Evolutionary conservation across 2,888 invertebrate genomes (phyloP), one percentile per base, ranked within the genome.

Genomic region (Torymus texanus): DNA sequence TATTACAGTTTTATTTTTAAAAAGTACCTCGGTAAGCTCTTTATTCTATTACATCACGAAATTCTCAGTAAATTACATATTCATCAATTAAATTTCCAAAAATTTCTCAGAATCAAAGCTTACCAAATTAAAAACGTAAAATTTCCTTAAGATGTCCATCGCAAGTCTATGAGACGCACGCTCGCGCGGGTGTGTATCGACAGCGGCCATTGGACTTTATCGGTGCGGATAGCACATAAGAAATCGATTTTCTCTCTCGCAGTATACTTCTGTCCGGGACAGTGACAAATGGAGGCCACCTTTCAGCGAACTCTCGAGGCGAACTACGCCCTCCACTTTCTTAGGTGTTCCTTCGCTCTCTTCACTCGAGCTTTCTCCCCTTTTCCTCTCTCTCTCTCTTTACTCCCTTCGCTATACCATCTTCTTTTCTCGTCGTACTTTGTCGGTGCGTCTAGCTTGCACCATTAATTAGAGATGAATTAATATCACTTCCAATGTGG

Each of bases 251-350:
- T 87, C 85, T 84, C 41, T 41, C 41, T 82, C 84, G 82, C 83
- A 85, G 87, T 87, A 87, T 88, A 87, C 86, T 87, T 87, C 87
- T 90, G 89, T 86, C 85, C 83, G 81, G 83, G 89, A 89, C 90
- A 89, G 87, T 90, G 90, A 89, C 88, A 87, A 89, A 90, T 89
- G 87, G 85, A 83, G 84, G 84, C 79, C 85, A 86, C 86, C 86
- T 87, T 87, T 88, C 85, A 86, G 84, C 85, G 78, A 86, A 85
- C 86, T 86, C 85, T 86, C 84, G 78, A 84, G 84, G 81, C 83
- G 82, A 84, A 84, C 83, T 84, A 83, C 85, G 85, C 84, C 84
- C 84, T 83, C 82, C 78, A 82, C 84, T 85, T 85, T 86, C 86
- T 85, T 84, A 84, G 82, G 82, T 84, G 81, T 84, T 83, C 82